Evolutionary conservation across 1,140 invertebrate genomes (phyloP), one percentile per base, ranked within the genome.

Genomic region (Macrosteles quadrilineatus): DNA sequence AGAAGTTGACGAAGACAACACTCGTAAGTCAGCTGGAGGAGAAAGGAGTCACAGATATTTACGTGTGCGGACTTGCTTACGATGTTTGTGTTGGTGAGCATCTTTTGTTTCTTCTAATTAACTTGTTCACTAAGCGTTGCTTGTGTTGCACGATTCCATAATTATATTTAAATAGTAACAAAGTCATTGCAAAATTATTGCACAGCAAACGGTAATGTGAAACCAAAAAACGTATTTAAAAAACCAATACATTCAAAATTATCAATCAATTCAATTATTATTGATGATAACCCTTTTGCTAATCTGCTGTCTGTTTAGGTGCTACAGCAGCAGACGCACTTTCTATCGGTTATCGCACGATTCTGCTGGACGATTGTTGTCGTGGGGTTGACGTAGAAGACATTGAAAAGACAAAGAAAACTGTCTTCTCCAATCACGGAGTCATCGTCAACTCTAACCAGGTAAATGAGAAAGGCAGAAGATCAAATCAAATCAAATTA

Each of bases 11-110:
- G 1, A 88, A 96, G 75, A 98, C 96, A 2, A 90, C 90, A 21
- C 81, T 99, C n/a, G 87, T 88, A 71, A 85, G 86, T 1, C 90
- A 97, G 77, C 82, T 99, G 40, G 86, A 89, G 47, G 82, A 88
- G 76, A 88, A 90, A 73, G 88, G 88, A 43, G 90, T 94, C 12
- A 96, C 95, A 4, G 96, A 98, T 80, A 91, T 98, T 69, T 98
- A 95, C 79, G 90, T 98, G 14, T 98, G 95, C 80, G 97, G 97
- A 0, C 81, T 99, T 47, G 97, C 97, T 0, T 96, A 96, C 76
- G 97, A 99, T 80, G 92, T 98, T 57, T 99, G 97, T 80, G 97
- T 99, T 17, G 93, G 93, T 88, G 81, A 83, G 87, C n/a, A n/a
- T n/a, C n/a, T n/a, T n/a, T n/a, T n/a, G n/a, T n/a, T n/a, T n/a